Base-by-base conservation (phyloP, 2,113 vertebrate genomes). In the Prietella phreatophila region DNA sequence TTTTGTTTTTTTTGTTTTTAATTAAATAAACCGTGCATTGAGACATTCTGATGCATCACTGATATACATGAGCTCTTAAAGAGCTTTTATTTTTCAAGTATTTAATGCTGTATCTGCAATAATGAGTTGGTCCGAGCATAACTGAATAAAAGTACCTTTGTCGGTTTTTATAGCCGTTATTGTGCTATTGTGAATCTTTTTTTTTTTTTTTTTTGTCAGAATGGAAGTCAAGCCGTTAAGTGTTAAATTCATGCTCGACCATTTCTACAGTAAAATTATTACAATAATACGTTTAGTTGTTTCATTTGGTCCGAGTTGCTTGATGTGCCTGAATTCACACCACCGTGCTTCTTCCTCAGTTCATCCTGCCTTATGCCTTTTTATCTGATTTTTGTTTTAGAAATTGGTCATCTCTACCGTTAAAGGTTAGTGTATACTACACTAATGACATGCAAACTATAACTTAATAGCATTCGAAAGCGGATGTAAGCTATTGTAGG, bases 91-190 rank as follows among this genome's bases (percentile, higher is more conserved):
- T 86, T 85, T 61, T 90, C 84, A 90, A 90, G 82, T 90, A 90
- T 92, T 92, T 92, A 91, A 91, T 81, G 83, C 89, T 92, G 88
- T 91, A 90, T 86, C 88, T 91, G 88, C 89, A 90, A 90, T 91
- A 89, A 92, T 87, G 55, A 84, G 86, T 80, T 90, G 92, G 91
- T 91, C 86, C 90, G 80, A 89, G 88, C 89, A 90, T 87, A 91
- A 42, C 65, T 78, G 50, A 88, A 89, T 85, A 87, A 88, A 88
- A 87, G 55, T 25, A 80, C 73, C 60, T 47, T 88, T 88, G 58
- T 76, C 75, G 65, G 56, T 88, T 85, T 4, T 42, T 42, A 15
- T 4, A 39, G 73, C 33, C 80, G 20, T 80, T 9, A 39, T 56
- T 65, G 53, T 47, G 76, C 25, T 78, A 22, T 42, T 47, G 20